phyloP scores from a whole-genome alignment of 2,797 vertebrate genomes.

The Microcaecilia unicolor region DNA sequence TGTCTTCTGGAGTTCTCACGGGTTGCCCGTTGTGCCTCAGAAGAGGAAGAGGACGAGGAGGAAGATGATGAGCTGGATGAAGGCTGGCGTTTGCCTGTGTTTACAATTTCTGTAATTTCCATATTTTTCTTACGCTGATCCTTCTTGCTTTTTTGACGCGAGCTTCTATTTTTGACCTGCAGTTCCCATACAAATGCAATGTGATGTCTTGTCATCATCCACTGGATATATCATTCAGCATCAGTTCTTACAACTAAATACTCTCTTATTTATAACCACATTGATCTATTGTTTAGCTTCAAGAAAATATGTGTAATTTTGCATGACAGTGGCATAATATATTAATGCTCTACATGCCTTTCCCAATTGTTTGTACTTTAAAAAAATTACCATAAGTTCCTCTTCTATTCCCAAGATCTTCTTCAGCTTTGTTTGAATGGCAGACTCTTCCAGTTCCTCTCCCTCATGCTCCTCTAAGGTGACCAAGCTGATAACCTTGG shows the following conservation, averaged over 20 bases:
- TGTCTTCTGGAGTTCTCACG: neutral
- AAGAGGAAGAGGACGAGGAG: neutral
- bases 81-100: conserved; percentile 19
- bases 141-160: conserved; percentile 1
- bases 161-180: conserved; percentile 26
- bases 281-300: too few relatives aligned
- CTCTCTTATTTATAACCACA: too few relatives aligned
- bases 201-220: too few relatives aligned
- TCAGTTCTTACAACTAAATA: too few relatives aligned
- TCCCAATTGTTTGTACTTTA: too few relatives aligned
- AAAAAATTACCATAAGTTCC: conserved; percentile 19
- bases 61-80: conserved; percentile 17
- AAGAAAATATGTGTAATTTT: too few relatives aligned
- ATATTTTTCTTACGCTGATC: neutral
- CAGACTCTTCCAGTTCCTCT: conserved; percentile 13
- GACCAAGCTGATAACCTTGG: conserved; percentile 52
- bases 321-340: too few relatives aligned
- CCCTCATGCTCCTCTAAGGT: conserved; percentile 13
- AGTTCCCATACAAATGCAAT: neutral
- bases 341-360: too few relatives aligned
- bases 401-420: conserved; percentile 51
- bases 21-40: neutral
- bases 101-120: neutral
- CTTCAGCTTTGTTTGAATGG: conserved; percentile 51
- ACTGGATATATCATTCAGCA: too few relatives aligned